Conservation (phyloP, 2,888 invertebrate species). For the Eupithecia centaureata region DNA sequence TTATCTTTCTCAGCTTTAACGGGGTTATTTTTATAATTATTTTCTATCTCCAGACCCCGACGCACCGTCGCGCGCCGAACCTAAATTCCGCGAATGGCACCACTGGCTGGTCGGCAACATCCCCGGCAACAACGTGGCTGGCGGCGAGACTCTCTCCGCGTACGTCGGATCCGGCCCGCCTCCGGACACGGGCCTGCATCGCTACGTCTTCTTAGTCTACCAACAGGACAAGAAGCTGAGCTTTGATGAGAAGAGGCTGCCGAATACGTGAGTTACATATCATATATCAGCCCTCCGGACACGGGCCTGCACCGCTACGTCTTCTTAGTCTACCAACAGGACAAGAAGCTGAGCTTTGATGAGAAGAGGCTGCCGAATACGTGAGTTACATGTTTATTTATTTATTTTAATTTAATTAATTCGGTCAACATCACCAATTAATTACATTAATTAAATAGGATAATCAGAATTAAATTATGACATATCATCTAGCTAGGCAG, state of each 20-base stretch:
- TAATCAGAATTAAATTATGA: no score
- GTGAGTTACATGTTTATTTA: slow-evolving; percentile 58
- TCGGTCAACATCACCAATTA: no score
- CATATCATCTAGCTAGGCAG: no score
- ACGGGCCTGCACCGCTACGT: slow-evolving; percentile 92
- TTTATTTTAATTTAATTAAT: no score
- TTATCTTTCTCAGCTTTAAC: no score
- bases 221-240: slow-evolving; percentile 86
- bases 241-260: slow-evolving; percentile 82
- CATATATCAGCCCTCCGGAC: slow-evolving; percentile 80
- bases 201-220: slow-evolving; percentile 91
- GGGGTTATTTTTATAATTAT: no score
- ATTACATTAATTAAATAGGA: no score
- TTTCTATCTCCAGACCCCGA: slow-evolving; percentile 88
- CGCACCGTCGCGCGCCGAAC: slow-evolving; percentile 92
- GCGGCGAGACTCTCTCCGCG: slow-evolving; percentile 89
- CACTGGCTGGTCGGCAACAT: slow-evolving; percentile 93
- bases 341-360: slow-evolving; percentile 81
- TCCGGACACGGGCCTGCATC: slow-evolving; percentile 88
- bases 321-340: slow-evolving; percentile 90
- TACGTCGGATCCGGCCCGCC: slow-evolving; percentile 95
- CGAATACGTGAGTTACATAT: slow-evolving; percentile 71
- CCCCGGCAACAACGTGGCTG: slow-evolving; percentile 86
- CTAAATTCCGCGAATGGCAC: slow-evolving; percentile 93
- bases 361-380: slow-evolving; percentile 82